These are phyloP conservation scores for Scolopax rusticola DNA, from an alignment of 2,797 vertebrate genomes.

Conservation along the genomic window DNA sequence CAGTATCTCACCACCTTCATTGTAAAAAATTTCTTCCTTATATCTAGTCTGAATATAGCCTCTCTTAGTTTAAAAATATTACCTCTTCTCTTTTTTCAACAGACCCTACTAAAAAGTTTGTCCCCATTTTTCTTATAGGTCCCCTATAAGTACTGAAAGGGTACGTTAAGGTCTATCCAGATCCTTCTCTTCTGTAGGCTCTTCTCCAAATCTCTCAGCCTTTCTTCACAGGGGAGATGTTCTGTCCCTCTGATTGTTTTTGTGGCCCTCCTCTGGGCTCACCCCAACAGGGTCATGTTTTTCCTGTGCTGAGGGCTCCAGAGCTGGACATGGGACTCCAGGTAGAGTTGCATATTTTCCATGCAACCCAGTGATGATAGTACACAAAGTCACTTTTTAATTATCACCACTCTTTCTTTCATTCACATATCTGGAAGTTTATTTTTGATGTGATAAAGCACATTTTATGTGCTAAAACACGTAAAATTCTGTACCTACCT, in stretches of 20 bases:
- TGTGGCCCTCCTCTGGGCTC: fast-evolving
- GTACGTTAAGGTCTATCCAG: fast-evolving
- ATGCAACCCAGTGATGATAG: neutral
- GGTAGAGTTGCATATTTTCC: neutral
- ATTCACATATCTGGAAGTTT: neutral
- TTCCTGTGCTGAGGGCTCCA: neutral
- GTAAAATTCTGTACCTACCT: neutral
- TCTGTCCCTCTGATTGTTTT: fast-evolving
- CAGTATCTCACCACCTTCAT: neutral
- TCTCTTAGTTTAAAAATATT: neutral
- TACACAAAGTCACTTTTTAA: neutral
- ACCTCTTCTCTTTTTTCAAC: fast-evolving
- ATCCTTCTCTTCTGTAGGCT: neutral
- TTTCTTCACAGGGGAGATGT: fast-evolving
- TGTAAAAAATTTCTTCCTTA: neutral
- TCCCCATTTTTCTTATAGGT: neutral
- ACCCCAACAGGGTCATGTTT: fast-evolving
- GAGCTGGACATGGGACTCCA: fast-evolving
- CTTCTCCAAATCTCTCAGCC: neutral
- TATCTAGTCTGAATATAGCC: fast-evolving
- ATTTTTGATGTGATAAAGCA: neutral
- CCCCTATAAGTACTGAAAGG: too few species aligned
- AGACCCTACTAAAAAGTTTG: neutral
- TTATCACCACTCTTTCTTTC: neutral
- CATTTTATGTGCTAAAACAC: neutral